A percentile compares a stretch with the other conserved stretches of the same genome.
Evolutionary conservation across 2,888 invertebrate genomes (phyloP).

Genomic region (Machimus rusticus): DNA sequence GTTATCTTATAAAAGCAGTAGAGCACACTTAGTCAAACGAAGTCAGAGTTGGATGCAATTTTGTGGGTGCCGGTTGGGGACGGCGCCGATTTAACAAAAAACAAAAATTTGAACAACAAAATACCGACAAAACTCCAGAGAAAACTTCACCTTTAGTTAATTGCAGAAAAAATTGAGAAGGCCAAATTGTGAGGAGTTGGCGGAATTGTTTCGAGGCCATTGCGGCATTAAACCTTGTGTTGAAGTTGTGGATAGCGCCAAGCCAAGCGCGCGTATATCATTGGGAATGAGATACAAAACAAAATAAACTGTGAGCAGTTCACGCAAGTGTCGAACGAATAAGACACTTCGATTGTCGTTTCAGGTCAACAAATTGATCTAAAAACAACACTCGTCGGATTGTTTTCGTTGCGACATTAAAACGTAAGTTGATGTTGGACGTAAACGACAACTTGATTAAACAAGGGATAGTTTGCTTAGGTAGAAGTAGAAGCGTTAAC

Average conservation of each 20-base stretch:
- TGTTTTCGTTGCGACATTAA: neutral
- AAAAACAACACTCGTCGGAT: neutral
- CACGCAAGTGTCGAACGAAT: neutral
- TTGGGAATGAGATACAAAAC: neutral
- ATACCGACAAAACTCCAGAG: conserved; percentile 41
- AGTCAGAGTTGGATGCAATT: neutral
- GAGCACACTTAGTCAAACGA: neutral
- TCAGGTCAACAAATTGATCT: neutral
- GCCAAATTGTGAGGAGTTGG: neutral
- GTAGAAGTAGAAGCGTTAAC: neutral
- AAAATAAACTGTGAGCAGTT: neutral
- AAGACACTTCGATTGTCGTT: neutral
- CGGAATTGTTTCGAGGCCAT: conserved; percentile 46
- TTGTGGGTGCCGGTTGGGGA: neutral
- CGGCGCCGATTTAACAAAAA: neutral
- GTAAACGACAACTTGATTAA: neutral
- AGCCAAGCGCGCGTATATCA: neutral
- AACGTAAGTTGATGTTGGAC: neutral
- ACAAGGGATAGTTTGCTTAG: neutral
- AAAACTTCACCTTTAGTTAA: conserved; percentile 48
- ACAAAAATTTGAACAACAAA: conserved; percentile 3
- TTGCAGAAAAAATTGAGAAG: neutral
- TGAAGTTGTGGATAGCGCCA: conserved; percentile 42
- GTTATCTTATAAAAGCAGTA: neutral
- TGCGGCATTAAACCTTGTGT: conserved; percentile 51